phyloP scores from a whole-genome alignment of 1,140 invertebrate species.

The Eurosta solidaginis region DNA sequence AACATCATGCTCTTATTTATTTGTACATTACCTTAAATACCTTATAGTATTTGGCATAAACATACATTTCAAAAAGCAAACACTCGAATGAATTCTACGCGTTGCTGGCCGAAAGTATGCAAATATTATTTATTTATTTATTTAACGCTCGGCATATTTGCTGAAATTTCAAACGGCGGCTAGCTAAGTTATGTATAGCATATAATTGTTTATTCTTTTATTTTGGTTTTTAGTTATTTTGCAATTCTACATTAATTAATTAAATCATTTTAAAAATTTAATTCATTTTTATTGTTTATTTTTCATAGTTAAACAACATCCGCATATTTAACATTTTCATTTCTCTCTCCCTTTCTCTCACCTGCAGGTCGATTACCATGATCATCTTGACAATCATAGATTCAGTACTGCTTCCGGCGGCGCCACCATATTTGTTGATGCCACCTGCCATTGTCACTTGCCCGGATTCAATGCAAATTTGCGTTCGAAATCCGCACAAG shows the following conservation, averaged over 20 bases:
- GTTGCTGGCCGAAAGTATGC: slow-evolving; percentile 1
- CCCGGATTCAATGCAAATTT: slow-evolving; percentile 51
- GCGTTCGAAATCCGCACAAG: slow-evolving; percentile 61
- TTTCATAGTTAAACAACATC: not conserved
- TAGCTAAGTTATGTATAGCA: no score
- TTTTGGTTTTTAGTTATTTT: no score
- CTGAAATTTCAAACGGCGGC: not conserved
- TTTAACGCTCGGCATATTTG: not conserved
- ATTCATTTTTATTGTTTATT: not conserved
- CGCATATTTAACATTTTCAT: not conserved
- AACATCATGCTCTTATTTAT: no score
- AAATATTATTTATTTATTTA: slow-evolving; percentile 8
- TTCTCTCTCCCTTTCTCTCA: not conserved
- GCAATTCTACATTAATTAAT: no score
- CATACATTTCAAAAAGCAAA: not conserved
- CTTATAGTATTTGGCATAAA: no score
- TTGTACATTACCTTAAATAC: no score
- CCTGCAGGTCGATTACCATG: not conserved
- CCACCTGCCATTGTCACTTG: slow-evolving; percentile 42
- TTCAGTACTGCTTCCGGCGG: not conserved
- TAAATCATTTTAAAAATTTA: not conserved
- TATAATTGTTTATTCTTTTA: no score
- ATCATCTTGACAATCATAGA: not conserved
- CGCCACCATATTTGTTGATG: not conserved
- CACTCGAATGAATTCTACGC: no score